Evolutionary conservation across 2,888 invertebrate species (phyloP).

Genomic region (Pandemis cinnamomeana): DNA sequence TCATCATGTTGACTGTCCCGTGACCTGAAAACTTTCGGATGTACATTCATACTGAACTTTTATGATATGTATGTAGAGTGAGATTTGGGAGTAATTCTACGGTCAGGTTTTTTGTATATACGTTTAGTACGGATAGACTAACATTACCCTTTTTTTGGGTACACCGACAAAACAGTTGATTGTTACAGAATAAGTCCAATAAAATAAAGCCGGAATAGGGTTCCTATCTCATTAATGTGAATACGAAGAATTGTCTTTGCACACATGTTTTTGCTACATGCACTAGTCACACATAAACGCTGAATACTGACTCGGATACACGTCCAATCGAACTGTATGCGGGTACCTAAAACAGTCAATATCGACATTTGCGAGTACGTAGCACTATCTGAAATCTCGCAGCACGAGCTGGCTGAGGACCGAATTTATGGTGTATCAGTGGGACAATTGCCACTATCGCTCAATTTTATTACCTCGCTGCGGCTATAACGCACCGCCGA

Average conservation of each 20-base stretch:
- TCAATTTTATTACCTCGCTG: conserved; percentile 57
- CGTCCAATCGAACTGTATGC: neutral
- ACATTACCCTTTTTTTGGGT: too few species aligned
- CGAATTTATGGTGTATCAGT: conserved; percentile 53
- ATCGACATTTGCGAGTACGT: conserved; percentile 20
- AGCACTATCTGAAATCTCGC: conserved; percentile 20
- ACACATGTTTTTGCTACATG: neutral
- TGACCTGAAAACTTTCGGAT: neutral
- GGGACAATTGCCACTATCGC: conserved; percentile 58
- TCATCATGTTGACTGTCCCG: neutral
- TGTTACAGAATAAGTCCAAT: too few species aligned
- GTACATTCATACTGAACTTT: too few species aligned
- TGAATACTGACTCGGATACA: neutral
- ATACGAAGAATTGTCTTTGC: neutral
- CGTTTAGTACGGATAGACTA: too few species aligned
- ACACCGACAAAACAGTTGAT: too few species aligned
- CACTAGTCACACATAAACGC: neutral
- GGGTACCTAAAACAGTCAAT: conserved; percentile 5
- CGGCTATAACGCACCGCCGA: conserved; percentile 44
- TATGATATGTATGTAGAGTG: too few species aligned
- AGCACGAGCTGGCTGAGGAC: conserved; percentile 11
- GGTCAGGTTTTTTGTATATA: too few species aligned
- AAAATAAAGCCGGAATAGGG: too few species aligned
- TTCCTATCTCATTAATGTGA: too few species aligned
- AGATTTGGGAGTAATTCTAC: too few species aligned